A percentile compares a stretch with the other conserved stretches of the same genome.
Conservation (phyloP, 2,888 invertebrate species). For the Agrochola lychnidis region DNA sequence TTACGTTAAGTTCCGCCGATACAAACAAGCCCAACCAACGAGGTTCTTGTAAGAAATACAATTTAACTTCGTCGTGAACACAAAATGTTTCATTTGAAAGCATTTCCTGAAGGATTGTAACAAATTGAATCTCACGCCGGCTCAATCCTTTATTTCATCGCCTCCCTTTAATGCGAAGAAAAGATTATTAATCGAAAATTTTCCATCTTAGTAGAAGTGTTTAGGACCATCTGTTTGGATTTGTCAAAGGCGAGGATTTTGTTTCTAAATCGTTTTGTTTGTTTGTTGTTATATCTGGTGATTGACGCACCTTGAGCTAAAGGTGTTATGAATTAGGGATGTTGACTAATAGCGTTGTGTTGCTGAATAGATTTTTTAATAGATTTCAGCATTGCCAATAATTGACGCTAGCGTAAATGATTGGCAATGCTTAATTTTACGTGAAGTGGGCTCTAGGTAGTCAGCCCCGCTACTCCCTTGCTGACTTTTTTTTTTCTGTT, state of each 20-base stretch:
- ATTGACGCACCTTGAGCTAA: slow-evolving; percentile 39
- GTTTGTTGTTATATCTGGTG: slow-evolving; percentile 47
- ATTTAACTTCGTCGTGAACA: slow-evolving; percentile 85
- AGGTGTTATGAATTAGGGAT: slow-evolving; percentile 2
- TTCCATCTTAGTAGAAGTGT: slow-evolving; percentile 77
- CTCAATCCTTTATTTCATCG: slow-evolving; percentile 88
- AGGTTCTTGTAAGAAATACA: slow-evolving; percentile 84
- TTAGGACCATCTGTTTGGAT: slow-evolving; percentile 76
- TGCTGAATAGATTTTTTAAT: background rate
- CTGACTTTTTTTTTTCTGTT: no score
- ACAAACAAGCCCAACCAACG: slow-evolving; percentile 79
- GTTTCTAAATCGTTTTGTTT: slow-evolving; percentile 65
- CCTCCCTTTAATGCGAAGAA: slow-evolving; percentile 81
- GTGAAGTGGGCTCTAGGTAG: no score
- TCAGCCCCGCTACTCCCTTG: background rate
- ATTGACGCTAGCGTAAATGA: no score
- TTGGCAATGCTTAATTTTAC: background rate
- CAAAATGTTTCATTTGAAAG: slow-evolving; percentile 87
- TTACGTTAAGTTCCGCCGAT: slow-evolving; percentile 76
- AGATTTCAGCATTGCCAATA: no score
- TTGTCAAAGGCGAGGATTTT: slow-evolving; percentile 73
- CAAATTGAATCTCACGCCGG: slow-evolving; percentile 88
- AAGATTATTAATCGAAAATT: slow-evolving; percentile 87
- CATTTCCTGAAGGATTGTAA: slow-evolving; percentile 86
- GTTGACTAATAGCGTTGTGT: background rate